These are phyloP conservation scores for Gymnosoma rotundatum DNA, from an alignment of 2,888 invertebrate species.

Conservation along the genomic window DNA sequence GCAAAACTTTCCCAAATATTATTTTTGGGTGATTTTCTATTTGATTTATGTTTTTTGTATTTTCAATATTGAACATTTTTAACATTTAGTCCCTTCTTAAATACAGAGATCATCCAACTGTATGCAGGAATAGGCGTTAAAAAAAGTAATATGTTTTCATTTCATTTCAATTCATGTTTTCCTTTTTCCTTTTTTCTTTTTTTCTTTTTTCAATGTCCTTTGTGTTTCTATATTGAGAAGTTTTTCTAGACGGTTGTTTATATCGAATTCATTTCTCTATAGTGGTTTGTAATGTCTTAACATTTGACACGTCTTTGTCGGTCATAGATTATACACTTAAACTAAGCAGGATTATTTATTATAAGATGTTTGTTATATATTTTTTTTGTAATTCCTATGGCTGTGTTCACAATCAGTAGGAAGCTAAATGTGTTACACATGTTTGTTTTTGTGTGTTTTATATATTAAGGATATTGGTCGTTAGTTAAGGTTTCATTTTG, in stretches of 20 bases:
- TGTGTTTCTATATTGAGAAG: conserved; percentile 21
- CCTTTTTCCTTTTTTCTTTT: background rate
- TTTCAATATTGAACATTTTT: conserved; percentile 59
- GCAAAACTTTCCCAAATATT: conserved; percentile 2
- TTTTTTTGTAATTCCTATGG: background rate
- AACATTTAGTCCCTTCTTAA: conserved; percentile 53
- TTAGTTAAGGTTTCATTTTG: conserved; percentile 69
- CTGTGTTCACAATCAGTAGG: conserved; percentile 27
- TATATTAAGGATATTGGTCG: conserved; percentile 70
- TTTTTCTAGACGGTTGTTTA: conserved; percentile 21
- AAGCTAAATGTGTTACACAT: background rate
- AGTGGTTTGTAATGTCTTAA: conserved; percentile 79
- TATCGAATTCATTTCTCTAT: conserved; percentile 62
- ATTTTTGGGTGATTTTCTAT: conserved; percentile 44
- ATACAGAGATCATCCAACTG: conserved; percentile 27
- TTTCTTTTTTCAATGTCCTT: conserved; percentile 36
- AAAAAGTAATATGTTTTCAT: conserved; percentile 66
- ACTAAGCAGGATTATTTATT: conserved; percentile 67
- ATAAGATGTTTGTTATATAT: conserved; percentile 40
- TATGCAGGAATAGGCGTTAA: conserved; percentile 8
- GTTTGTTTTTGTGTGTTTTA: conserved; percentile 38
- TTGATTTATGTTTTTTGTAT: conserved; percentile 60
- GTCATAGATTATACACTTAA: conserved; percentile 73
- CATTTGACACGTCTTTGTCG: conserved; percentile 80
- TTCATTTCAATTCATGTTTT: conserved; percentile 51